Percentiles rank a stretch among this genome's conserved stretches.
Evolutionary conservation across 1,140 invertebrate genomes (phyloP).

Genomic region (Lordiphosa mommai): DNA sequence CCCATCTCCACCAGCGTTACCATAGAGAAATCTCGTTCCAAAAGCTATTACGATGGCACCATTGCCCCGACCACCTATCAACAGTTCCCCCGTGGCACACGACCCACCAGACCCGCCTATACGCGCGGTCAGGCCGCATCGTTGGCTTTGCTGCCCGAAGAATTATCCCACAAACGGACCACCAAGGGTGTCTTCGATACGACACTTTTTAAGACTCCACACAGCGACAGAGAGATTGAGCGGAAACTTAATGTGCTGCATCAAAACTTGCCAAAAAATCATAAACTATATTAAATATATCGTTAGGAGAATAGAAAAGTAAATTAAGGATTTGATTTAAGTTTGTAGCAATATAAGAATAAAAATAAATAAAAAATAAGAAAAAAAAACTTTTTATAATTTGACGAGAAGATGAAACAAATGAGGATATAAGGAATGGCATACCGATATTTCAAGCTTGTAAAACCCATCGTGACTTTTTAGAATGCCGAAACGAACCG

Average conservation of each 20-base stretch:
- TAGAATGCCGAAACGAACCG: no score
- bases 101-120: conserved; percentile 30
- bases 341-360: not conserved
- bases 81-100: conserved; percentile 26
- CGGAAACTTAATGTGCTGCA: conserved; percentile 32
- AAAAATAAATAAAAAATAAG: not conserved
- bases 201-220: conserved; percentile 68
- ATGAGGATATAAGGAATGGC: no score
- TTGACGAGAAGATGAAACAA: no score
- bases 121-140: not conserved
- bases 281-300: conserved; percentile 66
- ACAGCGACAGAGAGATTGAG: conserved; percentile 49
- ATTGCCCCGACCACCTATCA: conserved; percentile 47
- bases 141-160: conserved; percentile 27
- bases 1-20: conserved; percentile 34
- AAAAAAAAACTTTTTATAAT: no score
- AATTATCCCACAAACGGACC: conserved; percentile 42
- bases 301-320: not conserved
- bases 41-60: conserved; percentile 74
- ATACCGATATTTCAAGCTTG: no score
- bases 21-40: conserved; percentile 65
- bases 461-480: no score
- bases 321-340: conserved; percentile 33
- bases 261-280: conserved; percentile 76
- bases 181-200: conserved; percentile 74